Percentiles rank a stretch among this genome's conserved stretches.
Evolutionary conservation across 2,888 invertebrate genomes (phyloP).

Genomic region (Eulithis testata): DNA sequence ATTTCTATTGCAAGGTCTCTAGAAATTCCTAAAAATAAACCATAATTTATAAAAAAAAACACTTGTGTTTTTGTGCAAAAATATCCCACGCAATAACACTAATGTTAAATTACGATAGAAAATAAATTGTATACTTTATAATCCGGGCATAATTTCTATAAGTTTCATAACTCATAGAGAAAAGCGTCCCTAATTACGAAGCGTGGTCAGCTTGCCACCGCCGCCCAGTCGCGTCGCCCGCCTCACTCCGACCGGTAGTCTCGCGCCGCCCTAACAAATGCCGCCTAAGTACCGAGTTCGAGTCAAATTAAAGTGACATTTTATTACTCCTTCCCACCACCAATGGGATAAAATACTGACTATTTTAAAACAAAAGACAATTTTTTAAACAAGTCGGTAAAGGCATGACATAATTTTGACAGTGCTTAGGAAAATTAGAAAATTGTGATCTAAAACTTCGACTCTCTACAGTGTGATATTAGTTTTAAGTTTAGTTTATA

Average conservation of each 20-base stretch:
- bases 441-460: conserved; percentile 42
- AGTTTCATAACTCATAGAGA: neutral
- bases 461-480: conserved; percentile 71
- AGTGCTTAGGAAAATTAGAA: conserved; percentile 21
- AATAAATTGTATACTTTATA: no score
- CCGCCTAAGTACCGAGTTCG: conserved; percentile 68
- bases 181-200: neutral
- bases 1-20: no score
- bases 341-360: conserved; percentile 68
- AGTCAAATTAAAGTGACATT: conserved; percentile 71
- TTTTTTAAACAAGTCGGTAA: neutral
- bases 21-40: no score
- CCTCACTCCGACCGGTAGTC: conserved; percentile 32
- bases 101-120: no score
- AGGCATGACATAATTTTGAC: conserved; percentile 13
- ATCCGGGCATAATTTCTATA: neutral
- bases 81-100: no score
- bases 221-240: conserved; percentile 32
- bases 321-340: conserved; percentile 42
- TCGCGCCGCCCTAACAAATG: conserved; percentile 53
- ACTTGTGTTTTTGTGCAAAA: no score
- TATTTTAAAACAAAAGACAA: neutral
- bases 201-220: neutral
- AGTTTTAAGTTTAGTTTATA: conserved; percentile 62
- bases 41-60: no score